Conservation (phyloP, 2,113 vertebrate species). For the Dicentrarchus labrax region DNA sequence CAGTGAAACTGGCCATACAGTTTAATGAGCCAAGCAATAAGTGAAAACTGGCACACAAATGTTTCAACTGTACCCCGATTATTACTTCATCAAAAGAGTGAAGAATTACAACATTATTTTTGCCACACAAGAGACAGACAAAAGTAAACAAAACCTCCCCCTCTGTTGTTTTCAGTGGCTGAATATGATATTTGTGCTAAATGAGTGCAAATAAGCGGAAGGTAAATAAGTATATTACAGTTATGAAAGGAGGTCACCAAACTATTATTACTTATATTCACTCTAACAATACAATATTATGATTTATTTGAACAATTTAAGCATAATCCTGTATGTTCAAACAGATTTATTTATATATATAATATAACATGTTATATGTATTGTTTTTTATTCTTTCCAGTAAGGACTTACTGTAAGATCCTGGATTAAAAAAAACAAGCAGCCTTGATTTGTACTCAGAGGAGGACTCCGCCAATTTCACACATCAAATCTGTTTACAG, state of each 20-base stretch:
- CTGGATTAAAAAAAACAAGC: background rate
- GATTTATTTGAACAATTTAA: background rate
- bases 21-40: background rate
- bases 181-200: background rate
- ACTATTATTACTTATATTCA: background rate
- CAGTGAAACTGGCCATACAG: background rate
- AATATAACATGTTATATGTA: background rate
- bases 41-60: background rate
- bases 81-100: no score
- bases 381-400: background rate
- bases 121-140: background rate
- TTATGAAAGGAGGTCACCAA: constrained; percentile 4
- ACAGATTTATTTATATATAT: background rate
- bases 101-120: background rate
- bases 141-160: background rate
- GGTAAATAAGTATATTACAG: background rate
- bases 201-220: background rate
- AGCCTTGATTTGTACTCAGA: background rate
- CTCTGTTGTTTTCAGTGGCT: background rate
- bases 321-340: background rate
- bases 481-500: background rate
- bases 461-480: background rate
- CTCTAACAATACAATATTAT: background rate
- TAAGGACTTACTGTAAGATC: background rate
- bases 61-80: background rate